Evolutionary conservation across 2,797 vertebrate species (phyloP), one percentile per base, ranked within the genome.

Genomic region (Ispidina lecontei): DNA sequence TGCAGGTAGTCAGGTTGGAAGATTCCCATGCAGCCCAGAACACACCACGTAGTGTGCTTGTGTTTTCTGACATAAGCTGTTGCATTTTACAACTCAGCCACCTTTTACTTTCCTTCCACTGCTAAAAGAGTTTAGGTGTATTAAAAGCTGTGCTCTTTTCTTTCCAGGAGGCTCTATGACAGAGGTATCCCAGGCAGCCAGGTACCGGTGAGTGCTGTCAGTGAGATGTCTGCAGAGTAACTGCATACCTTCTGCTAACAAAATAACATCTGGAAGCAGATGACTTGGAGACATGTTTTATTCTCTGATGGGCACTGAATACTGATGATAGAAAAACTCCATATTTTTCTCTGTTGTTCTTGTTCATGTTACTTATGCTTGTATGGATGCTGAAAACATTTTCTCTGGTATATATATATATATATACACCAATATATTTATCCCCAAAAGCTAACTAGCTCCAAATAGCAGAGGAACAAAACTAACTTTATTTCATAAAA

Each of bases 161-260:
- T 87, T 70, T 46, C 9, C 90, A 62, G 97, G 95, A 62, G 65
- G 49, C 29, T 87, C 67, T 23, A 2, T 25, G n/a, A 64, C 90
- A 26, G 78, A 91, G 29, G 19, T 88, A 47, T 70, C 91, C 52
- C 96, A 93, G 33, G 87, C 93, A n/a, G 84, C 54, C 3, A 78
- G 72, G 46, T 96, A 96, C 28, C 23, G 56, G 98, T 98, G 89
- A 97, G 97, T 96, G 81, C n/a, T 55, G 54, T 55, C 54, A 59
- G 3, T n/a, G 43, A 54, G 49, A 12, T 43, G 14, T 39, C 41
- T 87, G 86, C 77, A 82, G 80, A 93, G 28, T 47, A 76, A 20
- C 37, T 52, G 14, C 68, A 55, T 33, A 14, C 26, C 31, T 67
- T 33, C 26, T 23, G 2, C 28, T 74, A 22, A 44, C 74, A 26